Conservation (phyloP, 2,797 vertebrate genomes). For the Strix occidentalis region DNA sequence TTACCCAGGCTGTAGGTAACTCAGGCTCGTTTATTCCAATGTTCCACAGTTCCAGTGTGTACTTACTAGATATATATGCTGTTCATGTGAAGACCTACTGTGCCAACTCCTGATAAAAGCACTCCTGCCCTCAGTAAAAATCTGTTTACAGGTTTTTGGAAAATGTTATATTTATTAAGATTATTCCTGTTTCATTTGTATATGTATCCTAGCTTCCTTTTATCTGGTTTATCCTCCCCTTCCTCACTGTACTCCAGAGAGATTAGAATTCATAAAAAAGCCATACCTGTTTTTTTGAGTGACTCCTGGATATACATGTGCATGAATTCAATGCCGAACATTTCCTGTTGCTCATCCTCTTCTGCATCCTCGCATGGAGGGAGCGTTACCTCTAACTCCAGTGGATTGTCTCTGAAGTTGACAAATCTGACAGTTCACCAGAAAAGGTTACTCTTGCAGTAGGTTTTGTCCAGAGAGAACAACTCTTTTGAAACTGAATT, state of each 20-base stretch:
- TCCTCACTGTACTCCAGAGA: not conserved
- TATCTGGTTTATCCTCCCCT: not conserved
- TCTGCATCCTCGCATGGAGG: conserved; percentile 56
- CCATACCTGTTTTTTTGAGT: conserved; percentile 63
- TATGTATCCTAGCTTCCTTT: not conserved
- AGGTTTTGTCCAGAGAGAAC: not conserved
- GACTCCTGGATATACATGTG: conserved; percentile 85
- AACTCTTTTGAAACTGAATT: not conserved
- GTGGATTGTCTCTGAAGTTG: conserved; percentile 94
- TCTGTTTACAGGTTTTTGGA: not conserved
- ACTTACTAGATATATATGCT: not conserved
- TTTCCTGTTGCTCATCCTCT: conserved; percentile 84
- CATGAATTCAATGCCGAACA: conserved; percentile 95
- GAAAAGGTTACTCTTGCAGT: conserved; percentile 4
- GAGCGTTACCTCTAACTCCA: conserved; percentile 83
- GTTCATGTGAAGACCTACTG: not conserved
- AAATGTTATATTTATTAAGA: not conserved
- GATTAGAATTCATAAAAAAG: not conserved
- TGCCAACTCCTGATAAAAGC: not conserved
- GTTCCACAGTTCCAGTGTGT: not conserved
- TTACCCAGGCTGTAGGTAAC: not conserved
- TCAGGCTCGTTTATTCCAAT: not conserved
- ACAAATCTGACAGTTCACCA: conserved; percentile 87
- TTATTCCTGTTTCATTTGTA: not conserved
- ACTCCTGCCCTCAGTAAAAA: not conserved